Evolutionary conservation across 1,140 invertebrate species (phyloP), one percentile per base, ranked within the genome.

Genomic region (Pararge aegeria): DNA sequence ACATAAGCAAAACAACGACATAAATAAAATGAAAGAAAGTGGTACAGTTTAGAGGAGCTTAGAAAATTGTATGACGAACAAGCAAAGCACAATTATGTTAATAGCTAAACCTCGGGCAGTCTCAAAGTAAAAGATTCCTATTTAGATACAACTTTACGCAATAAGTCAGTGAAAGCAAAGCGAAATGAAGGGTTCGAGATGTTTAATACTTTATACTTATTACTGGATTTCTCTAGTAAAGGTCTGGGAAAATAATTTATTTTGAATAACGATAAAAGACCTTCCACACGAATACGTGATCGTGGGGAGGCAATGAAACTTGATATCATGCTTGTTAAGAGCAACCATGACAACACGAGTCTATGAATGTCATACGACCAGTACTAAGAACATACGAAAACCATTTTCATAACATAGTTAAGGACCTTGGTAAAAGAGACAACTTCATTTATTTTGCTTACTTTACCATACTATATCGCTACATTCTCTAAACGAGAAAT

Each of bases 171-270:
- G 75, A 78, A 78, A 78, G 75, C 66, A 56, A 58, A 63, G 58
- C 64, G 52, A 75, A 73, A 75, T 73, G 72, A 75, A 73, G 70
- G 73, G 72, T 75, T 68, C 42, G 61, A 66, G 66, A 68, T 63
- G 57, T 60, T 72, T 68, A 67, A 73, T 76, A 72, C 59, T 70
- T 75, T 75, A 78, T 67, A 56, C 60, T 62, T 62, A 74, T 78
- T 75, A 68, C 58, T 65, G 51, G 56, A 70, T 73, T 75, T 72
- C 71, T 70, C 73, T 65, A 64, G 56, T 66, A 68, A 71, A 69
- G 65, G 66, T 71, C 70, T 70, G 53, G 55, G 55, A 63, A 55
- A 56, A 62, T 65, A 65, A 65, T 65, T 66, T 66, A 61, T 59
- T 60, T 63, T 42, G 49, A 59, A 51, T 65, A 54, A 49, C 58